These are phyloP conservation scores for Ovibos moschatus DNA, from an alignment of 2,113 vertebrate genomes.

Conservation along the genomic window DNA sequence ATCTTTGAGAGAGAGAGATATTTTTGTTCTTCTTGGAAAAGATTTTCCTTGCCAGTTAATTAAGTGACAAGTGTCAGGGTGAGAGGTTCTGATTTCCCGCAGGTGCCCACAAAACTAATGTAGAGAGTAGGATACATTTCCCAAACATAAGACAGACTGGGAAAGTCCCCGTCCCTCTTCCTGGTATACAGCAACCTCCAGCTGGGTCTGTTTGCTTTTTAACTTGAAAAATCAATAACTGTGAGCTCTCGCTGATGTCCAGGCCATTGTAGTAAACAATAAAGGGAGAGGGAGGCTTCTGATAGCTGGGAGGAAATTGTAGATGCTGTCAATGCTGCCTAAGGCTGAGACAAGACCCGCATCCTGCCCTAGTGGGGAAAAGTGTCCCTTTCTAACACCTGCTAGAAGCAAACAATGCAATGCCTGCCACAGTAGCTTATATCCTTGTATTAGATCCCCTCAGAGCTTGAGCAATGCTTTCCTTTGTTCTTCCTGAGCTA, in stretches of 20 bases:
- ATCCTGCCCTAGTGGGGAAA: not conserved
- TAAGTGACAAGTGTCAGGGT: not conserved
- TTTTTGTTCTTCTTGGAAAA: slow-evolving; percentile 16
- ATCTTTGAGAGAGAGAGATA: not conserved
- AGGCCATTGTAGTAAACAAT: not conserved
- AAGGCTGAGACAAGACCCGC: not conserved
- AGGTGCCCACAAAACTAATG: not conserved
- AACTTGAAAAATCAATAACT: not conserved
- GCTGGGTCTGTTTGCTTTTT: not conserved
- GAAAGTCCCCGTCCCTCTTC: not conserved
- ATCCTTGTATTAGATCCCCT: not conserved
- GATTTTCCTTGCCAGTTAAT: not conserved
- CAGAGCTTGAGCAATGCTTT: not conserved
- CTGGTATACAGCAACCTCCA: not conserved
- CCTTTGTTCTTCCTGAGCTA: not conserved
- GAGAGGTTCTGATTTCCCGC: not conserved
- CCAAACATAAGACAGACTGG: not conserved
- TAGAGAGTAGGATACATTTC: not conserved
- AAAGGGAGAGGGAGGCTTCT: not conserved
- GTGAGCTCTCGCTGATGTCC: not conserved
- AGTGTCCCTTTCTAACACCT: not conserved
- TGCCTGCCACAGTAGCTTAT: not conserved
- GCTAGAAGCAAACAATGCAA: not conserved
- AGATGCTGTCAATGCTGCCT: not conserved
- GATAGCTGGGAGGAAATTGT: slow-evolving; percentile 34